Percentiles rank a stretch among this genome's conserved stretches.
phyloP scores from a whole-genome alignment of 2,797 vertebrate genomes.

The Arctocebus calabarensis region DNA sequence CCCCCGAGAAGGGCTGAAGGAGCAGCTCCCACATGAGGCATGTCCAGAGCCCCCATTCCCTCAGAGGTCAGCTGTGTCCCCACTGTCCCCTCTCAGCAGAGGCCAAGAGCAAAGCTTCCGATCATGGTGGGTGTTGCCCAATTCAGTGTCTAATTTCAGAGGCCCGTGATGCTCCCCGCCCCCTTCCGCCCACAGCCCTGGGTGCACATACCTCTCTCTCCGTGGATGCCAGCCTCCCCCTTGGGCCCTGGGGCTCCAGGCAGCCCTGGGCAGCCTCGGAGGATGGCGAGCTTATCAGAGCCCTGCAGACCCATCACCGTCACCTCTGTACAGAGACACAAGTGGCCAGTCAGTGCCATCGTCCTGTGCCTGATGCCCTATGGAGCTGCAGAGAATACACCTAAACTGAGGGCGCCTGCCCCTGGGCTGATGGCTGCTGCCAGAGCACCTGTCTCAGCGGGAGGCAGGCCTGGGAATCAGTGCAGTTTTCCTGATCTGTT shows the following conservation, averaged over 20 bases:
- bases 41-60: not conserved
- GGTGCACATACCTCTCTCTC: not conserved
- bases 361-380: too few species aligned
- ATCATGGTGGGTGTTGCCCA: accelerated
- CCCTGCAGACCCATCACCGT: conserved; percentile 43
- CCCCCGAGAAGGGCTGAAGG: accelerated
- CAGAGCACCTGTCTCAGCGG: too few species aligned
- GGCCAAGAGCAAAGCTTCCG: not conserved
- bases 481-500: too few species aligned
- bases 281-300: conserved; percentile 20
- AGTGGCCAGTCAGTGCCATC: accelerated
- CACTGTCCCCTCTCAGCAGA: not conserved
- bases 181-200: accelerated
- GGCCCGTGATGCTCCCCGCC: not conserved
- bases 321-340: conserved; percentile 47
- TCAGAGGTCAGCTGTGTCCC: too few species aligned
- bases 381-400: too few species aligned
- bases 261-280: conserved; percentile 57
- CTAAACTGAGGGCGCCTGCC: too few species aligned
- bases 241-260: not conserved
- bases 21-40: accelerated
- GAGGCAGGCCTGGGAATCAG: not conserved
- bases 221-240: conserved; percentile 29
- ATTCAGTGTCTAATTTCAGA: not conserved
- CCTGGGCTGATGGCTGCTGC: too few species aligned